phyloP scores from a whole-genome alignment of 2,113 vertebrate genomes.

The Microtus richardsoni region DNA sequence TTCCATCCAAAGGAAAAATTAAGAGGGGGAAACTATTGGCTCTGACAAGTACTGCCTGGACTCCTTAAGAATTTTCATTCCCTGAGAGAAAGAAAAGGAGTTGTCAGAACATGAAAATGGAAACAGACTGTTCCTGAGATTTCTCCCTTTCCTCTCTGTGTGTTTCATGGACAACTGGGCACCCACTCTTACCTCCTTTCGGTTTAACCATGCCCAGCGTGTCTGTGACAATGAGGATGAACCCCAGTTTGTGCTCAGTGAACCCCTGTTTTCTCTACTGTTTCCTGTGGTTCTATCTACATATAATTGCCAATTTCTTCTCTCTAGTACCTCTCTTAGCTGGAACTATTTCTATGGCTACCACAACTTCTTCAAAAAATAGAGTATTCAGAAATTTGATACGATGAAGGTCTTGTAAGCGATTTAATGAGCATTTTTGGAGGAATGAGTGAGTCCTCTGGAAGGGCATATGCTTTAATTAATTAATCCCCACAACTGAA shows the following conservation, averaged over 20 bases:
- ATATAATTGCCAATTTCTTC: not conserved
- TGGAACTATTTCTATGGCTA: not conserved
- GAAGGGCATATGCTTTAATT: not conserved
- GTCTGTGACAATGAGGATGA: not conserved
- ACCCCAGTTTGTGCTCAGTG: not conserved
- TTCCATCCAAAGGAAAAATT: conserved; percentile 40
- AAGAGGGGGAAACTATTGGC: not conserved
- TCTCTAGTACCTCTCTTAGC: not conserved
- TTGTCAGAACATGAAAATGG: not conserved
- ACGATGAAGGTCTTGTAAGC: not conserved
- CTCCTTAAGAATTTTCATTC: not conserved
- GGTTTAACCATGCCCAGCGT: not conserved
- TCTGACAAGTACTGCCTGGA: not conserved
- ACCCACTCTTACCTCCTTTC: not conserved
- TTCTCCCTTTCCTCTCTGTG: not conserved
- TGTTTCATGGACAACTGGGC: not conserved
- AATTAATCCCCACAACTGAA: not conserved
- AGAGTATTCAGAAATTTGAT: not conserved
- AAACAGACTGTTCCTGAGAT: not conserved
- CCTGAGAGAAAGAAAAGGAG: not conserved
- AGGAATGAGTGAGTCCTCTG: not conserved
- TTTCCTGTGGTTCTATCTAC: not conserved
- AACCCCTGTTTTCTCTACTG: not conserved
- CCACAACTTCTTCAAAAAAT: not conserved
- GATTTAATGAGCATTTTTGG: not conserved